Evolutionary conservation across 2,113 vertebrate genomes (phyloP), one percentile per base, ranked within the genome.

Genomic region (Rhagologus leucostigma): DNA sequence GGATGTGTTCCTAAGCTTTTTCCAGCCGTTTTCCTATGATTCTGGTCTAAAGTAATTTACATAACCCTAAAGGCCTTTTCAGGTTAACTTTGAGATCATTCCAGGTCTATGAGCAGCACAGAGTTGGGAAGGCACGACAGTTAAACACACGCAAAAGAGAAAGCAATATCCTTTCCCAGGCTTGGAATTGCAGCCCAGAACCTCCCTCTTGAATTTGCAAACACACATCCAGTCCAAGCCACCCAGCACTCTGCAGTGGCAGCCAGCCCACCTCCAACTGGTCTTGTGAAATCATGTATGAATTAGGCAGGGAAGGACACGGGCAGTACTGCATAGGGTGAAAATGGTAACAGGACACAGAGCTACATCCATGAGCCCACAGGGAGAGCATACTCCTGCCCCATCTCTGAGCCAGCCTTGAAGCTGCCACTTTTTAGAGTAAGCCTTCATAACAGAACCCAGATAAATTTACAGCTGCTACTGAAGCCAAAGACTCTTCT

Each of bases 21-120:
- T 84, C 76, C 93, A 95, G 89, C 21, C 30, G 0, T 78, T 96
- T 90, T 64, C 71, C 76, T 86, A 50, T 11, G 56, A 81, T 84
- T 75, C 64, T 11, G 85, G 70, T 49, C 89, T 90, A 7, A 93
- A 80, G 52, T 33, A 47, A 96, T 94, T 96, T 86, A 96, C n/a
- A 78, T 80, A 95, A 88, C 60, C 78, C 89, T 86, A 91, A 90
- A 96, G 92, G 83, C 85, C 83, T 78, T 92, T 94, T 93, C 89
- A 91, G 95, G 95, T 95, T 97, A 95, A 83, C 94, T 95, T 33
- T 95, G 93, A 97, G 94, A 91, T 89, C 87, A 71, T 89, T 97
- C 94, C 95, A 95, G 85, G 41, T 29, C 88, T 53, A 29, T 7
- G 44, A 95, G 84, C 69, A 68, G 62, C 2, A 44, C 20, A 10